These are phyloP conservation scores for Pholis gunnellus DNA, from an alignment of 2,113 vertebrate genomes.

Conservation along the genomic window DNA sequence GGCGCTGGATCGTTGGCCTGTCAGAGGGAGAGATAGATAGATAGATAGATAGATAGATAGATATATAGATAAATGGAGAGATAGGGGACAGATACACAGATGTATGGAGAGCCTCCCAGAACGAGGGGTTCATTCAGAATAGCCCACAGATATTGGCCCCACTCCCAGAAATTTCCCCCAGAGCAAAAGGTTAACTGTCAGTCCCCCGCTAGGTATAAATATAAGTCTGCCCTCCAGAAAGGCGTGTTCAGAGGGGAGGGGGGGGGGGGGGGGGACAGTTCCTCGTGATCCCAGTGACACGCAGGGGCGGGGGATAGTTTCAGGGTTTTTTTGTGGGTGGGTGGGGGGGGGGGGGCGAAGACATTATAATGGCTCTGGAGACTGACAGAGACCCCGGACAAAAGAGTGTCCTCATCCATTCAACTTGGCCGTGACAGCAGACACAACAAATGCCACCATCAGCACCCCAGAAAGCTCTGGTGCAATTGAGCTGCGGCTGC, in stretches of 20 bases:
- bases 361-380: slow-evolving; percentile 68
- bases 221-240: slow-evolving; percentile 80
- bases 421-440: slow-evolving; percentile 66
- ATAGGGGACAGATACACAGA: slow-evolving; percentile 45
- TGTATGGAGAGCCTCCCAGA: slow-evolving; percentile 51
- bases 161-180: slow-evolving; percentile 79
- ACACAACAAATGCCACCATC: slow-evolving; percentile 67
- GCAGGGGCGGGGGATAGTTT: slow-evolving; percentile 52
- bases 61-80: slow-evolving; percentile 36
- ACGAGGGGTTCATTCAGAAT: slow-evolving; percentile 62
- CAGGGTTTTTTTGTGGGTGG: slow-evolving; percentile 36
- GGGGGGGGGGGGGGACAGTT: slow-evolving; percentile 47
- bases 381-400: slow-evolving; percentile 69
- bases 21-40: slow-evolving; percentile 9
- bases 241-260: slow-evolving; percentile 72
- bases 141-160: slow-evolving; percentile 75
- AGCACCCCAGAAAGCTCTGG: slow-evolving; percentile 49
- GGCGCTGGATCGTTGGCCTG: slow-evolving; percentile 62
- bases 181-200: slow-evolving; percentile 86
- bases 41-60: slow-evolving; percentile 18
- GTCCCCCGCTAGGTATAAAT: slow-evolving; percentile 83
- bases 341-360: slow-evolving; percentile 33
- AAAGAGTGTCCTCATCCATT: slow-evolving; percentile 71
- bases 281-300: slow-evolving; percentile 69
- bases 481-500: slow-evolving; percentile 37